Conservation (phyloP, 2,797 vertebrate species). For the Phaenicophaeus curvirostris region DNA sequence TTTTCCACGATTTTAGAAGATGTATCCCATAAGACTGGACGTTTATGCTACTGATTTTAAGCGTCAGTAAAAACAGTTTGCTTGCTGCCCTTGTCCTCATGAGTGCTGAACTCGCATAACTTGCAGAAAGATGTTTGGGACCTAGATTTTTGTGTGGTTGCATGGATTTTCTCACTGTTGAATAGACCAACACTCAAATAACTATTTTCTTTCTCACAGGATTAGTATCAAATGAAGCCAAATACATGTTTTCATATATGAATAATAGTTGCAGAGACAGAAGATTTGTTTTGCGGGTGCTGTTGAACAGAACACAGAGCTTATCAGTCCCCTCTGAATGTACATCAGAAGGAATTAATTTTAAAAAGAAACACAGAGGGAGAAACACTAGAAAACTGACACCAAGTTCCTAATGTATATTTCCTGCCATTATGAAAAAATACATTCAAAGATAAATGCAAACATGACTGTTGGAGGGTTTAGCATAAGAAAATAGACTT, state of each 20-base stretch:
- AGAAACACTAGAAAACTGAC: not conserved
- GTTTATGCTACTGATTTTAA: not conserved
- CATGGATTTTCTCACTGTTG: not conserved
- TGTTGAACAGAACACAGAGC: not conserved
- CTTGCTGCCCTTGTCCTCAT: not conserved
- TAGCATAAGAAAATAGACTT: not conserved
- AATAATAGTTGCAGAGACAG: not conserved
- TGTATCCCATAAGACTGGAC: not conserved
- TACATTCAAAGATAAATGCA: not conserved
- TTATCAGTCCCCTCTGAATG: not conserved
- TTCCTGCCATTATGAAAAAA: not conserved
- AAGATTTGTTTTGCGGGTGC: not conserved
- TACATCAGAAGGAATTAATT: not conserved
- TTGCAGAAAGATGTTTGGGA: not conserved
- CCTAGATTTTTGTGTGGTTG: not conserved
- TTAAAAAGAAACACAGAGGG: not conserved
- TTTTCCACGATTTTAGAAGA: not conserved
- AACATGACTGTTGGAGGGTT: not conserved
- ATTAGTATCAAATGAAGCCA: not conserved
- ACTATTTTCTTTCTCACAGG: not conserved
- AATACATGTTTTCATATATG: not conserved
- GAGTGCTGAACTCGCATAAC: rapidly evolving
- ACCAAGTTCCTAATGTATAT: not conserved
- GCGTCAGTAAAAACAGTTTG: not conserved
- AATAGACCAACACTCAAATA: not conserved